Percentiles rank a stretch among this genome's conserved stretches.
These are phyloP conservation scores for Monopis laevigella DNA, from an alignment of 2,888 invertebrate genomes.

Conservation along the genomic window DNA sequence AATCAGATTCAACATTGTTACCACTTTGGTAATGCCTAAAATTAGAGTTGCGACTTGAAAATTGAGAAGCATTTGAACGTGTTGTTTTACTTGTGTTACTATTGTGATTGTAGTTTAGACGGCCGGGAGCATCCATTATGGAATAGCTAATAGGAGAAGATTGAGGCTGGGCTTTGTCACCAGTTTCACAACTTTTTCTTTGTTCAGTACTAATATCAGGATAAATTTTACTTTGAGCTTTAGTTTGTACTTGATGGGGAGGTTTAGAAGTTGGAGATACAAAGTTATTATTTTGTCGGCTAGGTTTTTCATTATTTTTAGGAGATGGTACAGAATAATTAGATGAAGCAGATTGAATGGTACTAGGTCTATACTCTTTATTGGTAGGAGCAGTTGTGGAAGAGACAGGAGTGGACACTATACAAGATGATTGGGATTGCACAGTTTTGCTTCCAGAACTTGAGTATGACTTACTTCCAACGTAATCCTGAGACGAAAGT, in stretches of 20 bases:
- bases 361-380: constrained; percentile 72
- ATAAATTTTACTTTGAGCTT: constrained; percentile 82
- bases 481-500: constrained; percentile 64
- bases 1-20: constrained; percentile 68
- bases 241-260: constrained; percentile 70
- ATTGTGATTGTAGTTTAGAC: constrained; percentile 68
- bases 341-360: constrained; percentile 53
- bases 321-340: constrained; percentile 53
- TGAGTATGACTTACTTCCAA: constrained; percentile 69
- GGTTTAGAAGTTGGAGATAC: constrained; percentile 63
- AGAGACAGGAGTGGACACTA: constrained; percentile 71
- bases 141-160: constrained; percentile 82
- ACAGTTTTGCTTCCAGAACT: constrained; percentile 66
- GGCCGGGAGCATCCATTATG: constrained; percentile 75
- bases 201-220: constrained; percentile 70
- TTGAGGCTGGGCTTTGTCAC: constrained; percentile 64
- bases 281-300: constrained; percentile 52
- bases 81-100: constrained; percentile 61
- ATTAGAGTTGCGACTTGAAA: constrained; percentile 59
- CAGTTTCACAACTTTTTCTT: constrained; percentile 65
- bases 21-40: constrained; percentile 73
- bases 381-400: constrained; percentile 58
- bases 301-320: constrained; percentile 47
- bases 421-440: constrained; percentile 76
- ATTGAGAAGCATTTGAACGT: constrained; percentile 59